Evolutionary conservation across 1,140 invertebrate species (phyloP).

Genomic region (Drosophila tsacasi): DNA sequence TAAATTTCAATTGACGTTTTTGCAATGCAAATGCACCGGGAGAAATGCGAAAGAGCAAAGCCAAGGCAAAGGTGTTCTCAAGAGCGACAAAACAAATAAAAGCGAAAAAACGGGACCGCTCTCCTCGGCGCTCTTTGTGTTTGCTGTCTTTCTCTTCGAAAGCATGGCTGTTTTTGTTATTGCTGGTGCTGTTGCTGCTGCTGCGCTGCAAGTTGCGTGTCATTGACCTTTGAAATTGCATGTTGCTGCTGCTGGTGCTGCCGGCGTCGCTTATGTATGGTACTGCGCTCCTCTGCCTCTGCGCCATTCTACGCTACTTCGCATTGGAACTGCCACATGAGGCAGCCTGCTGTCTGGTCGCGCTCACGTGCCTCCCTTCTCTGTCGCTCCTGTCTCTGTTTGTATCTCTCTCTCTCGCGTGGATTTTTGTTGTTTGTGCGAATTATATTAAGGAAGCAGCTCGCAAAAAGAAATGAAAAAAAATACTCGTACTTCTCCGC

Average conservation of each 20-base stretch:
- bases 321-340: conserved; percentile 67
- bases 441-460: conserved; percentile 70
- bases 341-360: conserved; percentile 55
- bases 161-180: conserved; percentile 4
- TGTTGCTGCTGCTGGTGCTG: conserved; percentile 56
- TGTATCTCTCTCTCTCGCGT: conserved; percentile 12
- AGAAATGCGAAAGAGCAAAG: conserved; percentile 23
- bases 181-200: conserved; percentile 40
- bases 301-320: conserved; percentile 79
- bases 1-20: conserved; percentile 32
- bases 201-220: conserved; percentile 72
- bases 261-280: conserved; percentile 52
- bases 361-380: conserved; percentile 55
- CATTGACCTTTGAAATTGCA: conserved; percentile 85
- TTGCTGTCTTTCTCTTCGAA: conserved; percentile 20
- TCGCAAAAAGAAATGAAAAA: conserved; percentile 27
- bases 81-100: conserved; percentile 5
- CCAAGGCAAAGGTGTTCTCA: conserved; percentile 22
- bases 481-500: conserved; percentile 2
- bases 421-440: conserved; percentile 45
- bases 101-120: conserved; percentile 3
- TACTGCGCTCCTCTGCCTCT: conserved; percentile 32
- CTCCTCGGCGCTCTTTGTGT: conserved; percentile 26
- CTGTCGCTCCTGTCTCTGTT: not conserved
- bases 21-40: conserved; percentile 37